Conservation (phyloP, 2,113 vertebrate species). For the Sakesphorus luctuosus region DNA sequence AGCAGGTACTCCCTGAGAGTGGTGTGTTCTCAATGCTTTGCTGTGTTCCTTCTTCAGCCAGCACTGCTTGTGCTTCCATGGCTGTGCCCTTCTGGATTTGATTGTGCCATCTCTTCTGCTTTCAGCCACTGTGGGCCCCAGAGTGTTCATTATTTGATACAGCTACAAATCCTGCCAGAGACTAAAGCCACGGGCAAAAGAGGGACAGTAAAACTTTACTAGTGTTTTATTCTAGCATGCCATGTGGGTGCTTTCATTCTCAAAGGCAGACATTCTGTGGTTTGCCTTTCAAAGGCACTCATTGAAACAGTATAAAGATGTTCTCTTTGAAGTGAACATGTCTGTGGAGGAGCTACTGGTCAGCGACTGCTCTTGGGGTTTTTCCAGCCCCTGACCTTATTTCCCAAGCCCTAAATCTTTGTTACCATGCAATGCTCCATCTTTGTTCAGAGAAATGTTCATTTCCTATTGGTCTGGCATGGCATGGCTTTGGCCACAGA, state of each 20-base stretch:
- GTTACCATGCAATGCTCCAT: neutral
- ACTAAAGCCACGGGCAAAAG: neutral
- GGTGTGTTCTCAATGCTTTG: neutral
- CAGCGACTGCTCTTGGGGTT: neutral
- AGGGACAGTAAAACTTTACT: neutral
- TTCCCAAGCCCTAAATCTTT: neutral
- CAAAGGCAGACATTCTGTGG: constrained; percentile 10
- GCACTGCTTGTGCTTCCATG: neutral
- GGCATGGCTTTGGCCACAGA: neutral
- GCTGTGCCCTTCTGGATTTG: neutral
- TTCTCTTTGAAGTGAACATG: neutral
- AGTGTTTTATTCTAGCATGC: neutral
- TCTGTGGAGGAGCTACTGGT: neutral
- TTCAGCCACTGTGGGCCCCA: neutral
- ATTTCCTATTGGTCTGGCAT: neutral
- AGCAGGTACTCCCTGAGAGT: neutral
- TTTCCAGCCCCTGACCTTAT: neutral
- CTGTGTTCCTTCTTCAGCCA: neutral
- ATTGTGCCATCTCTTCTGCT: neutral
- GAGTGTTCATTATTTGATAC: neutral
- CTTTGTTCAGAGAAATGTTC: neutral
- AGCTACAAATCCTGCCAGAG: neutral
- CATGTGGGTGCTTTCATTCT: constrained; percentile 2
- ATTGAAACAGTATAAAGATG: neutral
- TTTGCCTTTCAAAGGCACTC: constrained; percentile 16